Evolutionary conservation across 2,797 vertebrate species (phyloP), one percentile per base, ranked within the genome.

Genomic region (Pygocentrus nattereri): DNA sequence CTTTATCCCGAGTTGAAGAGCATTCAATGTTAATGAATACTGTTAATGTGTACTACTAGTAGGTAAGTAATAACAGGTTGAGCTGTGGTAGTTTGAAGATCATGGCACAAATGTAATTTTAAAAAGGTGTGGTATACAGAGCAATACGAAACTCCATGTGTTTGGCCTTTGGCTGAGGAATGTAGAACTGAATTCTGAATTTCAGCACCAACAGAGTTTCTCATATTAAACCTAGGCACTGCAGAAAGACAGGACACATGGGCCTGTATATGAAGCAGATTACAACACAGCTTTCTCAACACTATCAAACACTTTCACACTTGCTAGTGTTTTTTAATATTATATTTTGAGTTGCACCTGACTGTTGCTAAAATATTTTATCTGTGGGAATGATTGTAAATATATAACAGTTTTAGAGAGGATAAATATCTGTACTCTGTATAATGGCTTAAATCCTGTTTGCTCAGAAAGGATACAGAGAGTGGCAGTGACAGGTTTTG

Each of bases 101-200:
- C 15, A 47, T 47, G 61, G 21, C 76, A 79, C 50, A 56, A 73
- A 73, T 50, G 25, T 30, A 7, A 30, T 71, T 27, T 27, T 19
- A 71, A 70, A 27, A 30, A 52, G 47, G 1, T 15, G 64, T 77
- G 61, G 41, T 58, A 62, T 52, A 52, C 59, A 52, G 72, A 70
- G 64, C 62, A 78, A 83, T 74, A 68, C 15, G 12, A 68, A 44
- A 41, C 38, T 44, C 21, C 18, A 74, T 54, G 54, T 16, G 15
- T 79, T 78, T 64, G 72, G 50, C 61, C 58, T 31, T 70, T 77
- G 75, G 25, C 70, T 34, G 25, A 38, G 31, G 64, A 61, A 61
- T 75, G 18, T 79, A 74, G 31, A 47, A 58, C 56, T 82, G 12
- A n/a, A n/a, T n/a, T n/a, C n/a, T n/a, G n/a, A 41, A 25, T 38